Evolutionary conservation across 2,888 invertebrate genomes (phyloP).

Genomic region (Adelphocoris suturalis): DNA sequence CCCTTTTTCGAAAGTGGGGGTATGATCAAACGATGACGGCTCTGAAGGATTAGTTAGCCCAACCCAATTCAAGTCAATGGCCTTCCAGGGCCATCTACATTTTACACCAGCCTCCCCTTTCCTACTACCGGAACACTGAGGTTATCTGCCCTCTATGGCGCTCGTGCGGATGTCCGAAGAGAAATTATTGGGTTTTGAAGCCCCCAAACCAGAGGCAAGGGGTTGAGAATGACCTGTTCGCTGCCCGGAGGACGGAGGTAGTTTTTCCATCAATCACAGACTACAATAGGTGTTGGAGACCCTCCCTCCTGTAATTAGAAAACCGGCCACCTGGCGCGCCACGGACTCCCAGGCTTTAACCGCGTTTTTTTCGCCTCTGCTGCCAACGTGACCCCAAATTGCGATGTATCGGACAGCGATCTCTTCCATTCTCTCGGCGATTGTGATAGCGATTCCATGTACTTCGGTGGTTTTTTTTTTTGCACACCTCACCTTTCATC

Average conservation of each 20-base stretch:
- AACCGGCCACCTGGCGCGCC: conserved; percentile 10
- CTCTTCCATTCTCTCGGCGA: not conserved
- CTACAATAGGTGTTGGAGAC: conserved; percentile 30
- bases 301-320: conserved; percentile 38
- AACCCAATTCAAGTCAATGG: conserved; percentile 31
- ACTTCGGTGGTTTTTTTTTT: not conserved
- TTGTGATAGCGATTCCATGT: conserved; percentile 34
- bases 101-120: not conserved
- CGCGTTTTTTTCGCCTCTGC: not conserved
- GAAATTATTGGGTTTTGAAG: conserved; percentile 35
- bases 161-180: not conserved
- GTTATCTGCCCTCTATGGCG: not conserved
- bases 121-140: not conserved
- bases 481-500: conserved; percentile 11
- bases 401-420: conserved; percentile 32
- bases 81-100: conserved; percentile 13
- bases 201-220: not conserved
- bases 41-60: conserved; percentile 26
- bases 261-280: conserved; percentile 38
- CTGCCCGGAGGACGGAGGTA: not conserved
- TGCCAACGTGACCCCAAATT: not conserved
- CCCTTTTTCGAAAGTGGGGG: not conserved
- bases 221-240: conserved; percentile 32
- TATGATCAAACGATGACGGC: conserved; percentile 32
- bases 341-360: not conserved